Evolutionary conservation across 2,888 invertebrate genomes (phyloP), one percentile per base, ranked within the genome.

Genomic region (Cancer borealis): DNA sequence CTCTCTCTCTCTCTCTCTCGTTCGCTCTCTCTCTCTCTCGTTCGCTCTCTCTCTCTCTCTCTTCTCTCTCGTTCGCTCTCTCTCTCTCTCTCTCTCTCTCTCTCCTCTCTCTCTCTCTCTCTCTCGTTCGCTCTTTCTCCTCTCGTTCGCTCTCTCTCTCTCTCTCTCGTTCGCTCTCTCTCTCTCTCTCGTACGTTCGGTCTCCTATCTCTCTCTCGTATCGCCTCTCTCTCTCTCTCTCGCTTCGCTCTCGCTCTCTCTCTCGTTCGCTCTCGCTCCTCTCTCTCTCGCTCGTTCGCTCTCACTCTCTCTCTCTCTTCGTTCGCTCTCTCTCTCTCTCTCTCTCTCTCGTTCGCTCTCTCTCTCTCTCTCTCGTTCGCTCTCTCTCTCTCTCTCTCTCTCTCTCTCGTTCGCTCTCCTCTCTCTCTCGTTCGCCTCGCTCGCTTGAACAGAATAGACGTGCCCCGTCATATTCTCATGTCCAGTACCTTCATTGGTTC

Each of bases 291-390:
- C 66, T 66, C 66, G 3, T 14, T 66, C 66, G 3, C 46, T 17
- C 46, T 46, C n/a, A 1, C n/a, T 46, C 46, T 46, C 46, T 14
- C 46, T 21, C 39, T 39, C 39, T 39, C 39, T 39, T n/a, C n/a
- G n/a, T n/a, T n/a, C n/a, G n/a, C 39, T 39, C 39, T 39, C 39
- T 39, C 39, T 39, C 39, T 39, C 39, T 39, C 39, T 39, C 39
- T 39, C 39, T 39, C 39, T 87, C 84, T 84, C 84, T 84, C 84
- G 2, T 6, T 84, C 84, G 2, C 84, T 84, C 84, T 84, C 84
- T 84, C 84, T 84, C 84, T 84, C 84, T 84, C 84, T 84, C 84
- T 84, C 84, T 84, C 84, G 2, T 6, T 84, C 84, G 2, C 84
- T 84, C 84, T 84, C 84, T 84, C 84, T 84, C 84, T 84, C 84